A percentile compares a stretch with the other conserved stretches of the same genome.
phyloP scores from a whole-genome alignment of 2,113 vertebrate genomes.

The Rhinolophus ferrumequinum region DNA sequence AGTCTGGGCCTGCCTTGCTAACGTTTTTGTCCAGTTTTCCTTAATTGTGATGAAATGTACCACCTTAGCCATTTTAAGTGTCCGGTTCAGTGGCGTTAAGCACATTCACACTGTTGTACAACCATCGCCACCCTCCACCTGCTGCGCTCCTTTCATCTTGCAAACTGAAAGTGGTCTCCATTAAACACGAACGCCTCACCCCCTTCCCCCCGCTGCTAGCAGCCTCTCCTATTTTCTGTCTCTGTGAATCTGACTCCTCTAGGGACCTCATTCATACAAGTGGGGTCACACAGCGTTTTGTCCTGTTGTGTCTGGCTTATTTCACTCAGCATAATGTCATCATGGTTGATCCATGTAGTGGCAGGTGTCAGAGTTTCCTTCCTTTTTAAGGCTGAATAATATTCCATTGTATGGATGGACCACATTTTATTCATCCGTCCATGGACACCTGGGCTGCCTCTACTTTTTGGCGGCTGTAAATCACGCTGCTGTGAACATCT shows the following conservation, averaged over 20 bases:
- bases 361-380: background rate
- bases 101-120: too few relatives aligned
- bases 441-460: background rate
- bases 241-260: background rate
- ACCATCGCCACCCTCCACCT: rapidly evolving
- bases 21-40: background rate
- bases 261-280: background rate
- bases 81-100: background rate
- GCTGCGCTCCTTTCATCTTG: background rate
- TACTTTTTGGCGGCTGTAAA: background rate
- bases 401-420: rapidly evolving
- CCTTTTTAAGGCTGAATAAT: background rate
- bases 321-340: background rate
- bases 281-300: background rate
- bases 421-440: background rate
- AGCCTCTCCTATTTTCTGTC: background rate
- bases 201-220: too few relatives aligned
- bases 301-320: background rate
- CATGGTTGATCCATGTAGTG: background rate
- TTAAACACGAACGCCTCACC: background rate
- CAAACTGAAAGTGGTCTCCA: background rate
- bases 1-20: background rate
- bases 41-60: background rate
- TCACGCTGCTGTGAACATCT: background rate
- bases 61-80: background rate